These are phyloP conservation scores for Varanus salvator DNA, from an alignment of 2,113 vertebrate genomes.

Conservation along the genomic window DNA sequence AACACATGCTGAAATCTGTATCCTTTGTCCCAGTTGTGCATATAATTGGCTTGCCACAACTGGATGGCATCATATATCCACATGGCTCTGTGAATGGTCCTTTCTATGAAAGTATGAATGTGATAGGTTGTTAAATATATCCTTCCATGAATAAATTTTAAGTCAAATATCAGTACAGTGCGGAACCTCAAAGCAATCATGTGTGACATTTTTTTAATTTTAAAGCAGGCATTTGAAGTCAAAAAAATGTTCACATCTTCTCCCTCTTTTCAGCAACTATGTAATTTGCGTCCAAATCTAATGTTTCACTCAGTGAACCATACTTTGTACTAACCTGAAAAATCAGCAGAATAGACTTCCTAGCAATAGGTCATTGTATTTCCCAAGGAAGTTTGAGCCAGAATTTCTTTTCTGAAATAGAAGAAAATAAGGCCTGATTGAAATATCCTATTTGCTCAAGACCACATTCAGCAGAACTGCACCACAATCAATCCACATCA, in stretches of 20 bases:
- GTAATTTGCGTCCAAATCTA: background rate
- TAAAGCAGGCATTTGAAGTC: background rate
- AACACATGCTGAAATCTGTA: background rate
- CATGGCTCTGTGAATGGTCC: background rate
- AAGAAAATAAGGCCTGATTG: conserved; percentile 52
- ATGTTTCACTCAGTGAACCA: background rate
- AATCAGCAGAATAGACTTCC: conserved; percentile 39
- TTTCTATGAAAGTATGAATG: background rate
- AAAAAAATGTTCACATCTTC: background rate
- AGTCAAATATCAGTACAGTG: background rate
- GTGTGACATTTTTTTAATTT: background rate
- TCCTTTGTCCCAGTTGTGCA: background rate
- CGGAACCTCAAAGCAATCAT: background rate
- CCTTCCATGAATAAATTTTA: background rate
- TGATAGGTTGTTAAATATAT: background rate
- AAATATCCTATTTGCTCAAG: conserved; percentile 25
- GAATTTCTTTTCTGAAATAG: conserved; percentile 44
- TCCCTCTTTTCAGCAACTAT: background rate
- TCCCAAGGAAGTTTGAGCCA: conserved; percentile 9
- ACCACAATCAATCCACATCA: background rate
- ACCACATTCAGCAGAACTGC: background rate
- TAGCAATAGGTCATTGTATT: conserved; percentile 58
- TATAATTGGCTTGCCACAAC: background rate
- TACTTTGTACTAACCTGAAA: conserved; percentile 56
- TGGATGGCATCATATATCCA: background rate